A percentile compares a stretch with the other conserved stretches of the same genome.
Conservation (phyloP, 2,888 invertebrate species). For the Strigamia transsilvanica region DNA sequence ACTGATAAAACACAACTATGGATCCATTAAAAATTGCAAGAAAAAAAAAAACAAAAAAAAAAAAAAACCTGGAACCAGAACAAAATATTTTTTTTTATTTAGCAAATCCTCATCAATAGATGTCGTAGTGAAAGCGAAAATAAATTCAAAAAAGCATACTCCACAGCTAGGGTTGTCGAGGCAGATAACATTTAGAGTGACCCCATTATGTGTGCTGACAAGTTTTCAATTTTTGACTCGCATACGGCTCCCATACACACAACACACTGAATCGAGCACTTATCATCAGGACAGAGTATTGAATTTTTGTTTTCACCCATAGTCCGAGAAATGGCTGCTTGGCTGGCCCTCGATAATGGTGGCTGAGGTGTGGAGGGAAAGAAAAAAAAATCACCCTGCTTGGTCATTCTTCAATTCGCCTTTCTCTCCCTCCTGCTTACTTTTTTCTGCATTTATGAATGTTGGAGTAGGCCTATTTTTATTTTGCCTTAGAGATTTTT, state of each 20-base stretch:
- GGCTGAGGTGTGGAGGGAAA: slow-evolving; percentile 4
- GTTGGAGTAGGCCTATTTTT: slow-evolving; percentile 48
- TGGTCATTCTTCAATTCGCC: slow-evolving; percentile 50
- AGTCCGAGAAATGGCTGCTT: slow-evolving; percentile 44
- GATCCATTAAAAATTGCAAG: too few species aligned
- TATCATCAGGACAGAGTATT: slow-evolving; percentile 53
- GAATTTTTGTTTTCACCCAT: slow-evolving; percentile 53
- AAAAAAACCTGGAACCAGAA: not conserved
- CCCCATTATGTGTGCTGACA: slow-evolving; percentile 52
- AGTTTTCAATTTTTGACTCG: slow-evolving; percentile 53
- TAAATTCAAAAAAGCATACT: slow-evolving; percentile 27
- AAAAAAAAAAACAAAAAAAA: too few species aligned
- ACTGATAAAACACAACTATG: too few species aligned
- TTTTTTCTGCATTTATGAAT: slow-evolving; percentile 54
- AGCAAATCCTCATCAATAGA: not conserved
- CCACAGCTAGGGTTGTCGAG: not conserved
- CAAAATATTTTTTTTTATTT: not conserved
- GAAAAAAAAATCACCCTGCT: slow-evolving; percentile 11
- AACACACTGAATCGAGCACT: slow-evolving; percentile 31
- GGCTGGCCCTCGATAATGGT: slow-evolving; percentile 33
- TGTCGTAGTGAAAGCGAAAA: not conserved
- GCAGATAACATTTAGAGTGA: slow-evolving; percentile 53
- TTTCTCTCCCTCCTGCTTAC: not conserved
- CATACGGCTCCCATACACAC: slow-evolving; percentile 24
- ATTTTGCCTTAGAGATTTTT: slow-evolving; percentile 13